Conservation (phyloP, 92 coral and sea anemone species). For the Actinostola sp. region DNA sequence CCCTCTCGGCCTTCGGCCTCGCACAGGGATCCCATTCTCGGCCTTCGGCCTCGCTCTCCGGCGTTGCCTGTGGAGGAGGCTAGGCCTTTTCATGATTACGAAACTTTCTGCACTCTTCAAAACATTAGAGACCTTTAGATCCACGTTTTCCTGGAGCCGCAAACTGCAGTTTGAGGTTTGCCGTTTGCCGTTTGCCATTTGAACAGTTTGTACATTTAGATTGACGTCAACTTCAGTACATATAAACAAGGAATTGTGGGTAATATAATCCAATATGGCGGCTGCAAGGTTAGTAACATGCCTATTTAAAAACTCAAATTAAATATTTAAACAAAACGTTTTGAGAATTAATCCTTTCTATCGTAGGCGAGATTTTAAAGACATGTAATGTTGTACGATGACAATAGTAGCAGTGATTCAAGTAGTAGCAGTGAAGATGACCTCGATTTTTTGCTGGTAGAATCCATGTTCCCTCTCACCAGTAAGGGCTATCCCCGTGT, state of each 20-base stretch:
- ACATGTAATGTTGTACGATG: conserved; percentile 65
- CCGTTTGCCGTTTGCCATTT: too few relatives aligned
- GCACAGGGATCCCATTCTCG: too few relatives aligned
- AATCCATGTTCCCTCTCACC: conserved; percentile 29
- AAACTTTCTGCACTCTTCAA: too few relatives aligned
- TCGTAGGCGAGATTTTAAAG: conserved; percentile 49
- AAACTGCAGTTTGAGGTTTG: conserved; percentile 28
- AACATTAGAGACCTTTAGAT: conserved; percentile 47
- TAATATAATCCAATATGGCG: conserved; percentile 47
- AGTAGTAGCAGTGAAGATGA: conserved; percentile 44
- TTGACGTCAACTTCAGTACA: conserved; percentile 13
- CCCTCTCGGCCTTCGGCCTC: too few relatives aligned
- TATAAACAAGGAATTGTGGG: conserved; percentile 33
- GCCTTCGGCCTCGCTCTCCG: too few relatives aligned
- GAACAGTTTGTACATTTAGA: conserved; percentile 43
- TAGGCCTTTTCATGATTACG: too few relatives aligned
- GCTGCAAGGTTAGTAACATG: conserved; percentile 67
- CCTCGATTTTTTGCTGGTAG: conserved; percentile 36
- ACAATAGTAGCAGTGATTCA: conserved; percentile 49
- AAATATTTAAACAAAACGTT: too few relatives aligned
- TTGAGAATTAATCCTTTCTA: conserved; percentile 38
- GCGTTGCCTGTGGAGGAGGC: too few relatives aligned
- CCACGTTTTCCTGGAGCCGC: conserved; percentile 33
- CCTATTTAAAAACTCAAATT: too few relatives aligned
- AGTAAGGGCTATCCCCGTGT: conserved; percentile 41